phyloP scores from a whole-genome alignment of 2,113 vertebrate species.

The Anolis carolinensis region DNA sequence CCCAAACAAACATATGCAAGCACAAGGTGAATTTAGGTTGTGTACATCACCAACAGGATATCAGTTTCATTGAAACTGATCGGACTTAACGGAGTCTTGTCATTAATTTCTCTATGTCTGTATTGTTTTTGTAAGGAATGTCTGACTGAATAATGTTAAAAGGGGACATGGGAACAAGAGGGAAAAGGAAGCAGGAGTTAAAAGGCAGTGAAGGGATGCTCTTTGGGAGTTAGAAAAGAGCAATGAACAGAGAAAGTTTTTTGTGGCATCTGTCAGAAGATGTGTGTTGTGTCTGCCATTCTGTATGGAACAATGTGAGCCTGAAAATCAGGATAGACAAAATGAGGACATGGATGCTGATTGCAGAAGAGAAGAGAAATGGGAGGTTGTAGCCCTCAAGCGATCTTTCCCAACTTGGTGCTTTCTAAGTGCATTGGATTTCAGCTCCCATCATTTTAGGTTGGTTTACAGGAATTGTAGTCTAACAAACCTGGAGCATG shows the following conservation, averaged over 20 bases:
- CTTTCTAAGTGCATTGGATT: neutral
- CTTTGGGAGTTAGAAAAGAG: neutral
- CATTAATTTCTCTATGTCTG: no score
- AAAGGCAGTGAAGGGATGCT: neutral
- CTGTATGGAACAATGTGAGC: neutral
- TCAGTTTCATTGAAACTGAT: neutral
- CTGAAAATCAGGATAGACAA: neutral
- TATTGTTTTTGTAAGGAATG: no score
- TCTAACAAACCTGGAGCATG: neutral
- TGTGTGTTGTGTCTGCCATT: neutral
- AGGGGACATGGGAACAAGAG: neutral
- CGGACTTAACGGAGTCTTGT: neutral
- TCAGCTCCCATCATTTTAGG: neutral
- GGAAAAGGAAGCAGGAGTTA: neutral
- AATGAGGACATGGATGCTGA: neutral
- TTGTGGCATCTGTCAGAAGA: neutral
- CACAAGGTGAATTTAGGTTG: no score
- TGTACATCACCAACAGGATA: no score
- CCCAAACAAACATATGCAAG: no score
- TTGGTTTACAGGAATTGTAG: neutral
- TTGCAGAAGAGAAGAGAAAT: neutral
- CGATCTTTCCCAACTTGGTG: rapidly evolving
- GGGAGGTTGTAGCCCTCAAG: neutral
- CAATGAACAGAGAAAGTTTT: neutral
- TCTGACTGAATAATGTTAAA: no score